Evolutionary conservation across 2,113 vertebrate genomes (phyloP), one percentile per base, ranked within the genome.

Genomic region (Aphelocoma coerulescens): DNA sequence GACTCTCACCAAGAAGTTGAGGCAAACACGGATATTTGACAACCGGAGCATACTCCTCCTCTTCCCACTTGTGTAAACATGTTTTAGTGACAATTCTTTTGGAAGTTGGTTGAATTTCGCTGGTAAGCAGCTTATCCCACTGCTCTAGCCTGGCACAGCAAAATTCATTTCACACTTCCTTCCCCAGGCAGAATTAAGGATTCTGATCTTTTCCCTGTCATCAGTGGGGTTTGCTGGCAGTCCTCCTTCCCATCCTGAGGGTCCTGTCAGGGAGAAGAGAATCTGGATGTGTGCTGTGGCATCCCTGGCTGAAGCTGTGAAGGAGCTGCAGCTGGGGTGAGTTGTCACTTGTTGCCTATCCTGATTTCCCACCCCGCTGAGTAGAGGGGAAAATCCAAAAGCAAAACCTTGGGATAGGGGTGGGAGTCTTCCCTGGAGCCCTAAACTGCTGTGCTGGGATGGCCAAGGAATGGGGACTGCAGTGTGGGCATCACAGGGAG

Each of bases 381-480:
- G 33, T 44, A 32, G 27, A 75, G 22, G 27, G 28, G 46, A 39
- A 82, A 67, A 24, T 48, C 33, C 71, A 51, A 62, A 87, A 49
- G 17, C 20, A 55, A 62, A 77, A 69, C 18, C 9, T 57, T 9
- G 35, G 28, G 28, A 30, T 16, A 21, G 77, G 23, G 22, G 13
- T 46, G 37, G 18, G 13, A 43, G 23, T 37, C 49, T 68, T 68
- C 35, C 41, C 16, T 33, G 49, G 15, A 33, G 41, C 23, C 27
- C 16, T 35, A 14, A 44, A 63, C 57, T 37, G 27, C 39, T n/a
- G 23, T 61, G 27, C 11, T 61, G 48, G 52, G 35, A 59, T 86
- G 52, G 44, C 28, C 0, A 1, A 69, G 43, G 49, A 73, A 30
- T 6, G 68, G 52, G 67, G 43, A 39, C 13, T 0, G 0, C 37